Evolutionary conservation across 2,888 invertebrate genomes (phyloP), one percentile per base, ranked within the genome.

Genomic region (Panopea generosa): DNA sequence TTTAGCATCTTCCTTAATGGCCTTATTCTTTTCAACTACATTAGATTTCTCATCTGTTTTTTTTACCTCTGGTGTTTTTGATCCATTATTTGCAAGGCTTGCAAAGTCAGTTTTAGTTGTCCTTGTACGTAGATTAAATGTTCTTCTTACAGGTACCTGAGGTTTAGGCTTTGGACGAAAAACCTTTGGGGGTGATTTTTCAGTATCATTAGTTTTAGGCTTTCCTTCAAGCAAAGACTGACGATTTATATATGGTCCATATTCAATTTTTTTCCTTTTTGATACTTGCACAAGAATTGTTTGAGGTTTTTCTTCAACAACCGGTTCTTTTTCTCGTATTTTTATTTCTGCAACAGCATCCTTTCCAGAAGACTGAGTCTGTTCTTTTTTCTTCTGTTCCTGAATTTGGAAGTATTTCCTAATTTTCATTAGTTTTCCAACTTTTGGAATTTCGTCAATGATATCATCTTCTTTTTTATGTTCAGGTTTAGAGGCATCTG

Each of bases 381-480:
- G 69, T 57, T 80, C 76, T 43, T 80, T 80, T 22, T 76, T 66
- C 53, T 76, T 73, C 59, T 74, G 74, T 52, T 78, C 78, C 22
- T 77, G 73, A 61, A 57, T 73, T 29, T 80, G 60, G 66, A 76
- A 71, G 45, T 80, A 80, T 47, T 80, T 80, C 49, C 75, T 76
- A n/a, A 80, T 80, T 52, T 80, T 80, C 76, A 76, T 80, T 22
- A 80, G 43, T 47, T 80, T 80, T 11, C 80, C 80, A 49, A 80
- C 80, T 59, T 70, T 73, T 43, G 80, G 76, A 53, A 80, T 80
- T 52, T 80, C 77, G 71, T 78, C 74, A 53, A 67, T 66, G 20
- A 49, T 68, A 49, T 78, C 78, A 53, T 78, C 78, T 18, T 73
- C 66, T 49, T 73, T 73, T 47, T 66, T 66, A 20, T 63, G 57